These are phyloP conservation scores for Gallinago media DNA, from an alignment of 2,113 vertebrate genomes.

Conservation along the genomic window DNA sequence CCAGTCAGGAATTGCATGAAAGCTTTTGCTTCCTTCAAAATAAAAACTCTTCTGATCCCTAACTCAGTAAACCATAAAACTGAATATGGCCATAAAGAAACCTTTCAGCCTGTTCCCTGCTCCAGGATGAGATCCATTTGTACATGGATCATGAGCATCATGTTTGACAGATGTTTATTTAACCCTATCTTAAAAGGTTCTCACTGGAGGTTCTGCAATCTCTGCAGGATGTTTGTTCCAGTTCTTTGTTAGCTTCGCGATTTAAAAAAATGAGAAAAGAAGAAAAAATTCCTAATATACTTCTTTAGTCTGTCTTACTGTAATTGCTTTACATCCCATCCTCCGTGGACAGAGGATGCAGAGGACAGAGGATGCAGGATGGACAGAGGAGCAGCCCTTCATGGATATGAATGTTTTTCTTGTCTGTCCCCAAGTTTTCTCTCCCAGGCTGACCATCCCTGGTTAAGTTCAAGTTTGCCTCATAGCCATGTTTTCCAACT, in stretches of 20 bases:
- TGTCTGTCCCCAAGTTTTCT: not conserved
- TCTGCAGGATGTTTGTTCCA: not conserved
- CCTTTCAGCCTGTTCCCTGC: not conserved
- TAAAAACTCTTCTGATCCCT: not conserved
- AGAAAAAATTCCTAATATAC: not conserved
- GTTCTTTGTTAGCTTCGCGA: not conserved
- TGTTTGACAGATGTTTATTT: not conserved
- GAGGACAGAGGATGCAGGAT: no score
- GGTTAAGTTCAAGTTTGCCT: not conserved
- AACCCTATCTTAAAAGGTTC: not conserved
- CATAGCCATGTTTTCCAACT: not conserved
- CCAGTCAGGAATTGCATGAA: not conserved
- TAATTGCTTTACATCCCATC: not conserved
- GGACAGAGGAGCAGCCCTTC: not conserved
- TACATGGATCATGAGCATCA: not conserved
- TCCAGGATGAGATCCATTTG: not conserved
- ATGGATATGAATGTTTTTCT: not conserved
- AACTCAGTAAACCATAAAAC: conserved; percentile 11
- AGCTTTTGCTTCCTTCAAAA: not conserved
- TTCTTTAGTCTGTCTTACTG: not conserved
- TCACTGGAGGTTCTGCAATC: not conserved
- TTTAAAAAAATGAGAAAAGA: not conserved
- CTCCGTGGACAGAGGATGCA: not conserved
- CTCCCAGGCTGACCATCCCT: not conserved
- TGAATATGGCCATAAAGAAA: not conserved